phyloP scores from a whole-genome alignment of 2,797 vertebrate genomes.

The Glossophaga mutica region DNA sequence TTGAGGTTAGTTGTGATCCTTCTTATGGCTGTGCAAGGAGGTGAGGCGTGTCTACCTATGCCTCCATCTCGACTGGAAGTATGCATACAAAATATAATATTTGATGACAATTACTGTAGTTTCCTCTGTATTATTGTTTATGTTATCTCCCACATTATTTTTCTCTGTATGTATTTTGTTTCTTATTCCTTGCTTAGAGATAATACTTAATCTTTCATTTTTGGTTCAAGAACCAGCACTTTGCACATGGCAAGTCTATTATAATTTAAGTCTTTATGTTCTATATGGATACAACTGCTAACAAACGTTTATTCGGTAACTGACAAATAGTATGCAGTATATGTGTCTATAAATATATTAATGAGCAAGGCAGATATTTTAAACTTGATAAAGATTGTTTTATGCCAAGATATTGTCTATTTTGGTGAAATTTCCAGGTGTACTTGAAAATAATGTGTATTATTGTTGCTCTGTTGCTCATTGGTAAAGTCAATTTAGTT shows the following conservation, averaged over 20 bases:
- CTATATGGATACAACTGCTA: background rate
- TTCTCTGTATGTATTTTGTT: background rate
- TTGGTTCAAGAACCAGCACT: background rate
- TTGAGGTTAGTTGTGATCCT: too few relatives aligned
- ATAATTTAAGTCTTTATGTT: background rate
- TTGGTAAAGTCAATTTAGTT: background rate
- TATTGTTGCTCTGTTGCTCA: background rate
- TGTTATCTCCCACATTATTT: background rate
- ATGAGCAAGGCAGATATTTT: background rate
- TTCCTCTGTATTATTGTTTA: background rate
- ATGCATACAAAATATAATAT: background rate
- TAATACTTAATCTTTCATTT: background rate
- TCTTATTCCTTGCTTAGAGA: background rate
- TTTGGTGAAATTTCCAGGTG: background rate
- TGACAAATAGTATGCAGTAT: background rate
- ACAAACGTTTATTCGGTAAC: background rate
- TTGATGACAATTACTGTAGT: background rate
- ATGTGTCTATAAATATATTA: background rate
- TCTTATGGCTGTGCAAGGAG: too few relatives aligned
- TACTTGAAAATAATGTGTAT: background rate
- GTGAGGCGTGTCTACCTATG: too few relatives aligned
- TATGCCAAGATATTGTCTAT: background rate
- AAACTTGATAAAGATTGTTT: background rate
- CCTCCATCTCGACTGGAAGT: too few relatives aligned
- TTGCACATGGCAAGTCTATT: background rate